phyloP scores from a whole-genome alignment of 2,888 invertebrate genomes.

The Steromphala cineraria region DNA sequence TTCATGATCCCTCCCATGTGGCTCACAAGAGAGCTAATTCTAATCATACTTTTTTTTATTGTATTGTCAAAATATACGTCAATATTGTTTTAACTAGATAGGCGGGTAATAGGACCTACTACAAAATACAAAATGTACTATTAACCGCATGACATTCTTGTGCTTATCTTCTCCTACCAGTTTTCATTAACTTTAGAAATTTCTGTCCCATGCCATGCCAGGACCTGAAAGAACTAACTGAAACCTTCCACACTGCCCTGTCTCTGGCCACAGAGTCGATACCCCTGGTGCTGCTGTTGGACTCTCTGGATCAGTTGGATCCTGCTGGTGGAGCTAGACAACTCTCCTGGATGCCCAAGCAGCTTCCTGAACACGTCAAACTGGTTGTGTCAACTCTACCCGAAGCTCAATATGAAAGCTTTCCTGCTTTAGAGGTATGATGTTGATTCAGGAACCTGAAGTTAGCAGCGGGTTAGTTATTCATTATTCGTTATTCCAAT shows the following conservation, averaged over 20 bases:
- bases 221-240: slow-evolving; percentile 48
- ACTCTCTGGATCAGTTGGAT: slow-evolving; percentile 65
- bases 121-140: too few relatives aligned
- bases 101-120: too few relatives aligned
- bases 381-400: slow-evolving; percentile 64
- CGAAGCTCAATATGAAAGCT: slow-evolving; percentile 53
- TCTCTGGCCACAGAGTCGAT: slow-evolving; percentile 30
- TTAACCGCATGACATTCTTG: too few relatives aligned
- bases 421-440: slow-evolving; percentile 55
- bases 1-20: too few relatives aligned
- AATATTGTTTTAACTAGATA: too few relatives aligned
- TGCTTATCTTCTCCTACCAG: too few relatives aligned
- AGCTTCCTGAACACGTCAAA: slow-evolving; percentile 53
- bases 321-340: slow-evolving; percentile 56
- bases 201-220: slow-evolving; percentile 35
- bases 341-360: slow-evolving; percentile 60
- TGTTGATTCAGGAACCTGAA: not conserved
- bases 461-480: too few relatives aligned
- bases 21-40: too few relatives aligned
- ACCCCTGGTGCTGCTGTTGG: slow-evolving; percentile 56
- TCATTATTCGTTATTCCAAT: too few relatives aligned
- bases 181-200: not conserved
- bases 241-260: slow-evolving; percentile 45
- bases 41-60: too few relatives aligned
- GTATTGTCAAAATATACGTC: too few relatives aligned